These are phyloP conservation scores for Apis mellifera DNA, from an alignment of 1,140 invertebrate genomes.

Conservation along the genomic window Amel_HAv3.1 CM009932.2:10372501-10373000, in stretches of 20 bases:
- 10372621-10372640: background rate
- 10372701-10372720: constrained; percentile 44
- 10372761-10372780: constrained; percentile 46
- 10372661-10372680: constrained; percentile 33
- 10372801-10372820: constrained; percentile 6
- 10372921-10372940: constrained; percentile 44
- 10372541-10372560: constrained; percentile 61
- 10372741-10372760: constrained; percentile 27
- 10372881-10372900: constrained; percentile 58
- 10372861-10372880: constrained; percentile 45
- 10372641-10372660: constrained; percentile 23
- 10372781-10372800: constrained; percentile 56
- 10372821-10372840: constrained; percentile 54
- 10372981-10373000: constrained; percentile 58
- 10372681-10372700: constrained; percentile 43
- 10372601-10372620: constrained; percentile 21
- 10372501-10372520: constrained; percentile 67
- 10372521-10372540: constrained; percentile 74
- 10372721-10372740: constrained; percentile 44
- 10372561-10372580: constrained; percentile 53
- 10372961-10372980: constrained; percentile 69
- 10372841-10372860: constrained; percentile 57
- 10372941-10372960: constrained; percentile 64
- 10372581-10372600: constrained; percentile 60
- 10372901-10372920: constrained; percentile 58